These are phyloP conservation scores for Metallyticus violacea DNA, from an alignment of 2,888 invertebrate species.

Conservation along the genomic window DNA sequence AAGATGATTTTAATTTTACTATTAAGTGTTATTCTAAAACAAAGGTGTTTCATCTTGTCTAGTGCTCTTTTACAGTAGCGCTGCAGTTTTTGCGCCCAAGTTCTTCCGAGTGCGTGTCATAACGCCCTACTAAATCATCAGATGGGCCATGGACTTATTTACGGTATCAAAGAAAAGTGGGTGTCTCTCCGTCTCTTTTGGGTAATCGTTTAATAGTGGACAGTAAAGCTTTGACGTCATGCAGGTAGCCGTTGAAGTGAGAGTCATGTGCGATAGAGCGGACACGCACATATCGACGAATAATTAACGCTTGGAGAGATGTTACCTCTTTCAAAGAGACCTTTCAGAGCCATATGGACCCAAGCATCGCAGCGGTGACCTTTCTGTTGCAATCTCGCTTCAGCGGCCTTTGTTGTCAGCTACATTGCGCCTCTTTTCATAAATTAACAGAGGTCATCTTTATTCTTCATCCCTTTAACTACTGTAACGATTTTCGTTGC, in stretches of 20 bases:
- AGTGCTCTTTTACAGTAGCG: no score
- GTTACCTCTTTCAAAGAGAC: not conserved
- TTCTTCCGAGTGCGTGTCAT: not conserved
- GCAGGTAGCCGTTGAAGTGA: not conserved
- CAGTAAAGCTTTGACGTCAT: not conserved
- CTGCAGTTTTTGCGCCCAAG: not conserved
- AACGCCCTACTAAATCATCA: not conserved
- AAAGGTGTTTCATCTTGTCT: no score
- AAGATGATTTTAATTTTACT: no score
- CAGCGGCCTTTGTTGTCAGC: not conserved
- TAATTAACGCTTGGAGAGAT: not conserved
- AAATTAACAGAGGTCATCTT: not conserved
- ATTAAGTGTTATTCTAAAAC: no score
- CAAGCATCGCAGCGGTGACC: not conserved
- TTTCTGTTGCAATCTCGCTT: not conserved
- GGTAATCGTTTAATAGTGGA: not conserved
- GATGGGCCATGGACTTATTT: not conserved
- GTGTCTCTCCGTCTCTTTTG: not conserved
- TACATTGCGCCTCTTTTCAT: not conserved
- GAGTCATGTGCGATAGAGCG: not conserved
- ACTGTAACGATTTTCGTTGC: not conserved
- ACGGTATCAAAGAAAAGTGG: not conserved
- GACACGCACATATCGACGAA: not conserved
- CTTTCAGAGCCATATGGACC: not conserved
- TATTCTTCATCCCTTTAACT: not conserved